Percentiles rank a stretch among this genome's conserved stretches.
Conservation (phyloP, 30 jellyfish, hydroid and myxozoan species). For the Turritopsis dohrnii region DNA sequence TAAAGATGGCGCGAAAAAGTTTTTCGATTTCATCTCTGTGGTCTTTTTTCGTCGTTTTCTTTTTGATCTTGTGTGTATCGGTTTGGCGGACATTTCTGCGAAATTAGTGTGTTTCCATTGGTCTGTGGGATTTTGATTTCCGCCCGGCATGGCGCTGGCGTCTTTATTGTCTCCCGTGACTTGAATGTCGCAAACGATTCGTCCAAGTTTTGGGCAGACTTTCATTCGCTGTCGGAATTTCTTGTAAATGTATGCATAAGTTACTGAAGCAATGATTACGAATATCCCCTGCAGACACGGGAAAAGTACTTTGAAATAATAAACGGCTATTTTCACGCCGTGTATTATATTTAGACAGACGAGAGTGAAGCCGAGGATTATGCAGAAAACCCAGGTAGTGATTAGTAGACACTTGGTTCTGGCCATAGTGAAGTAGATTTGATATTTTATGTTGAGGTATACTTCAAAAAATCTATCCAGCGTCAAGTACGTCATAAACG, state of each 20-base stretch:
- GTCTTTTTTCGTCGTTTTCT: not conserved
- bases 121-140: not conserved
- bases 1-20: slow-evolving; percentile 33
- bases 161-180: not conserved
- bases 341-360: not conserved
- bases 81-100: not conserved
- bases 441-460: slow-evolving; percentile 11
- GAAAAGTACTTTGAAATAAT: not conserved
- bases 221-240: not conserved
- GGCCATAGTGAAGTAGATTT: not conserved
- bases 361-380: not conserved
- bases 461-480: slow-evolving; percentile 21
- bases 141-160: not conserved
- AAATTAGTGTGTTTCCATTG: not conserved
- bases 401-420: not conserved
- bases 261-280: not conserved
- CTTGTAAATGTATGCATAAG: slow-evolving; percentile 17
- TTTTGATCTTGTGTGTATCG: not conserved
- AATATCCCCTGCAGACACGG: slow-evolving; percentile 13
- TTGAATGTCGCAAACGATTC: not conserved
- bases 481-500: slow-evolving; percentile 7
- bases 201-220: not conserved
- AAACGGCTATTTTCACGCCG: slow-evolving; percentile 6
- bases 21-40: not conserved
- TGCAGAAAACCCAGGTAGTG: not conserved